Percentiles rank a stretch among this genome's conserved stretches.
Evolutionary conservation across 2,888 invertebrate genomes (phyloP).

Genomic region (Callimorpha dominula): DNA sequence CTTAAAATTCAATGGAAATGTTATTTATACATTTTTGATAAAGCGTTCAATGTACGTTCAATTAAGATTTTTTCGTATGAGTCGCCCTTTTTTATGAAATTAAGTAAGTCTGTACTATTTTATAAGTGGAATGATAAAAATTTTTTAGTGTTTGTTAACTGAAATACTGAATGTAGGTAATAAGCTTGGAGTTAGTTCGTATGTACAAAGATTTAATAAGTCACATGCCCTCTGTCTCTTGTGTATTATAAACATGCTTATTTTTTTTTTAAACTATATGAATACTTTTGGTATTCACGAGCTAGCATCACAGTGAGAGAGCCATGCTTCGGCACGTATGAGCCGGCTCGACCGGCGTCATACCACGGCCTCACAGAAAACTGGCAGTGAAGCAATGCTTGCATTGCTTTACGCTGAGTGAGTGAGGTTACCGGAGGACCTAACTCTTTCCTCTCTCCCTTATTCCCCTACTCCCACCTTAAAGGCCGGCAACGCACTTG

Average conservation of each 20-base stretch:
- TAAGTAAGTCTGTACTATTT: slow-evolving; percentile 9
- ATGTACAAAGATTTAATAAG: background rate
- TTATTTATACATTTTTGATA: slow-evolving; percentile 20
- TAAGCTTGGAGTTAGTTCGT: background rate
- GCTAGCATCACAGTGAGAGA: too few species aligned
- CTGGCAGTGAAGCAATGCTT: too few species aligned
- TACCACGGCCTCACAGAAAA: too few species aligned
- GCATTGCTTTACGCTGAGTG: too few species aligned
- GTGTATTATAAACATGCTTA: background rate
- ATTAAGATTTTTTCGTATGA: slow-evolving; percentile 16
- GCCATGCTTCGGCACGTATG: too few species aligned
- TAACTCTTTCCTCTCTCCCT: too few species aligned
- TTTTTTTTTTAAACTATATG: too few species aligned
- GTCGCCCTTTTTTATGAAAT: background rate
- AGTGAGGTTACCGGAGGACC: too few species aligned
- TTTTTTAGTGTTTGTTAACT: background rate
- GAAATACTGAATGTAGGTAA: background rate
- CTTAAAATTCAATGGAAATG: slow-evolving; percentile 6
- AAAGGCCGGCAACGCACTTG: too few species aligned
- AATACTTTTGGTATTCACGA: too few species aligned
- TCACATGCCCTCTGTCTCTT: background rate
- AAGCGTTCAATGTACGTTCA: slow-evolving; percentile 8
- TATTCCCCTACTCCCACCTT: too few species aligned
- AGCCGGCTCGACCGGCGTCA: too few species aligned
- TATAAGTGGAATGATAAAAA: background rate